Percentiles rank a stretch among this genome's conserved stretches.
Conservation (phyloP, 1,140 invertebrate genomes). For the Lethocerus indicus region DNA sequence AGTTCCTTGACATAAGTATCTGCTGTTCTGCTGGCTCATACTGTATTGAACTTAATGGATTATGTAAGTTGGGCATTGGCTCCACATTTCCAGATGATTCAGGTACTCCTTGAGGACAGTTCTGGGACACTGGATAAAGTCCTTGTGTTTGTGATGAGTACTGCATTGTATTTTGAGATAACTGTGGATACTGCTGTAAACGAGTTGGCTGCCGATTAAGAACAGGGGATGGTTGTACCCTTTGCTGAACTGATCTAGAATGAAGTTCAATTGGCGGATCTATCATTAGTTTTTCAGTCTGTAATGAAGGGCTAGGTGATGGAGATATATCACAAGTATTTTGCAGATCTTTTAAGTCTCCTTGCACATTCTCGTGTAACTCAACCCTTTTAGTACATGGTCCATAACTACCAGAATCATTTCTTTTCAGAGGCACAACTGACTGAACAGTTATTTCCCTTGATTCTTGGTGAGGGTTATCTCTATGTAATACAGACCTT, state of each 20-base stretch:
- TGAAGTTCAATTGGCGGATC: background rate
- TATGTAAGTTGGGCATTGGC: no score
- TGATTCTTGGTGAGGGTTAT: slow-evolving; percentile 15
- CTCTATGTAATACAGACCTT: slow-evolving; percentile 57
- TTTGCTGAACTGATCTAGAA: background rate
- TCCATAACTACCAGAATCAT: slow-evolving; percentile 18
- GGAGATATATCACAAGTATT: no score
- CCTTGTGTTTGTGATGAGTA: no score
- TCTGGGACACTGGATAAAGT: no score
- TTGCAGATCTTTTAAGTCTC: background rate
- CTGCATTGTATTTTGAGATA: no score
- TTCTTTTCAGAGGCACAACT: slow-evolving; percentile 21
- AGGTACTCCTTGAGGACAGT: no score
- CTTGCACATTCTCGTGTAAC: slow-evolving; percentile 1
- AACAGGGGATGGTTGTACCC: slow-evolving; percentile 10
- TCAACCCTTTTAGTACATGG: slow-evolving; percentile 7
- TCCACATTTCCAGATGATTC: no score
- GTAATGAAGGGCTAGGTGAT: background rate
- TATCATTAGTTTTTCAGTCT: background rate
- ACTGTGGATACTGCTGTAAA: background rate
- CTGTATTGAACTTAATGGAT: no score
- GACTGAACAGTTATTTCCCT: slow-evolving; percentile 19
- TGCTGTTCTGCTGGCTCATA: no score
- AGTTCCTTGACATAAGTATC: no score
- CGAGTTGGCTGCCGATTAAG: slow-evolving; percentile 6